These are phyloP conservation scores for Apamea crenata DNA, from an alignment of 2,888 invertebrate species.

Conservation along the genomic window DNA sequence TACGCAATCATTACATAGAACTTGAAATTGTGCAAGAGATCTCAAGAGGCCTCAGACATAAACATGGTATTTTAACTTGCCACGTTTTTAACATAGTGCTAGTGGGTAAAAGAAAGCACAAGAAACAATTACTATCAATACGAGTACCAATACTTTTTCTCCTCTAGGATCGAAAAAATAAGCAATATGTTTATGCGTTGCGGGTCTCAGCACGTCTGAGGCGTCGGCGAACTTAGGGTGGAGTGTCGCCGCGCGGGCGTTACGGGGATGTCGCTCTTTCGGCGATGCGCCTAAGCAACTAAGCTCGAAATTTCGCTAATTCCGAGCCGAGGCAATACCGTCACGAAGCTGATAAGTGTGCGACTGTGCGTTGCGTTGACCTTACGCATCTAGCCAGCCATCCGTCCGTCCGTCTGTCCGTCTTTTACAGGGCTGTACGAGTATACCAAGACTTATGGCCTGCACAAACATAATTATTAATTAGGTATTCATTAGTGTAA, in stretches of 20 bases:
- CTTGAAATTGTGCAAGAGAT: background rate
- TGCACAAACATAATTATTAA: conserved; percentile 25
- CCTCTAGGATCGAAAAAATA: background rate
- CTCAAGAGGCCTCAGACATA: background rate
- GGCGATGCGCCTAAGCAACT: background rate
- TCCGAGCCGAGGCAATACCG: background rate
- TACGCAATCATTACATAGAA: background rate
- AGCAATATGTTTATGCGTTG: background rate
- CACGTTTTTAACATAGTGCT: too few relatives aligned
- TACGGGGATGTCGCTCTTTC: background rate
- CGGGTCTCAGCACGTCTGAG: background rate
- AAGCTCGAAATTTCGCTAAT: background rate
- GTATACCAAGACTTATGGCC: conserved; percentile 10
- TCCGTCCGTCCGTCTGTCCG: background rate
- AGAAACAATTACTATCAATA: background rate
- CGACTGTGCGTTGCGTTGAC: background rate
- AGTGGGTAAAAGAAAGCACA: background rate
- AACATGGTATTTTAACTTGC: background rate
- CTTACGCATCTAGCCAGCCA: background rate
- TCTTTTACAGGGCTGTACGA: background rate
- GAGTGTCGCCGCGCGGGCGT: background rate
- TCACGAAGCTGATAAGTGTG: conserved; percentile 6
- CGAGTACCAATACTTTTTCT: background rate
- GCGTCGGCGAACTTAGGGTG: background rate
- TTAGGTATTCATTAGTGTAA: conserved; percentile 23